These are phyloP conservation scores for Drosophila trichaetosa DNA, from an alignment of 2,888 invertebrate genomes.

Conservation along the genomic window DNA sequence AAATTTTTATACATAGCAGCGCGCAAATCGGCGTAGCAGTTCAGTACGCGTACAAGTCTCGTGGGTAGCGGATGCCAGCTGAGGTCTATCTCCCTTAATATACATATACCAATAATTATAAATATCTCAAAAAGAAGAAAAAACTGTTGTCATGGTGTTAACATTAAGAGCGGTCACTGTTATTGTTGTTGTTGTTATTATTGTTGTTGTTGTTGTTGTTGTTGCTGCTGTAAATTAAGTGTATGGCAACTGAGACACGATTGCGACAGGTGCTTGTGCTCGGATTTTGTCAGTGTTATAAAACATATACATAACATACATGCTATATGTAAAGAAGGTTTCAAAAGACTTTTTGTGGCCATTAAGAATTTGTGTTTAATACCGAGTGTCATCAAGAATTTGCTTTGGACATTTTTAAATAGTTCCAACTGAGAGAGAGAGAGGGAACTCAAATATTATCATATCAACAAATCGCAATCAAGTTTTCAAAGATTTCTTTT, in stretches of 20 bases:
- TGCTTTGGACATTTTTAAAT: background rate
- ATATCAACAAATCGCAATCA: constrained; percentile 32
- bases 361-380: background rate
- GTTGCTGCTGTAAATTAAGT: constrained; percentile 62
- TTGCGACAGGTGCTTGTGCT: constrained; percentile 71
- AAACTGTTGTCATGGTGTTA: constrained; percentile 73
- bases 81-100: constrained; percentile 63
- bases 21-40: constrained; percentile 78
- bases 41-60: constrained; percentile 85
- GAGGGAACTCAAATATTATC: constrained; percentile 20
- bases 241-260: constrained; percentile 41
- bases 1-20: constrained; percentile 84
- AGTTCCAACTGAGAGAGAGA: background rate
- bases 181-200: constrained; percentile 38
- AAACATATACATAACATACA: background rate
- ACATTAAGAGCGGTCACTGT: constrained; percentile 62
- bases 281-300: constrained; percentile 27
- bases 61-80: constrained; percentile 84
- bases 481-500: constrained; percentile 30
- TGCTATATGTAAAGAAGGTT: constrained; percentile 2
- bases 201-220: constrained; percentile 39
- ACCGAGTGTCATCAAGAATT: background rate
- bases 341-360: constrained; percentile 6
- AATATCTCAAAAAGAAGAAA: constrained; percentile 37
- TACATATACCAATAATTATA: constrained; percentile 32